phyloP scores from a whole-genome alignment of 2,113 vertebrate species.

The Salvelinus sp. region DNA sequence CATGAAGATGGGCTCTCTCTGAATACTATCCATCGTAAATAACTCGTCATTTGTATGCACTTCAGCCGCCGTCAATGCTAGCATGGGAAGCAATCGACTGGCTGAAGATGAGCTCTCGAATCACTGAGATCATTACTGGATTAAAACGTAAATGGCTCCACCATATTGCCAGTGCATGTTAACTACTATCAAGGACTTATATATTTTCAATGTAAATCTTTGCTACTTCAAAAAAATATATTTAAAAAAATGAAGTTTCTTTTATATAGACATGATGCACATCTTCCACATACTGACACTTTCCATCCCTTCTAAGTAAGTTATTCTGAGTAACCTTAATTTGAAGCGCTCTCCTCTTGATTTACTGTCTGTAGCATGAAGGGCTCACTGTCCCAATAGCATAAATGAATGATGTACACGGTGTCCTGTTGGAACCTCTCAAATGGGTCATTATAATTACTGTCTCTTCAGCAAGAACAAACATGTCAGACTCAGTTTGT shows the following conservation, averaged over 20 bases:
- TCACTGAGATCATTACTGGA: slow-evolving; percentile 60
- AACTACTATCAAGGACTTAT: background rate
- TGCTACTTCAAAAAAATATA: too few relatives aligned
- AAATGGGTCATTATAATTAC: slow-evolving; percentile 37
- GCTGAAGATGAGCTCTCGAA: slow-evolving; percentile 15
- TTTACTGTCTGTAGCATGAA: too few relatives aligned
- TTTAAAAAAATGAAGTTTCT: too few relatives aligned
- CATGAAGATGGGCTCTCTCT: slow-evolving; percentile 59
- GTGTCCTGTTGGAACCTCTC: slow-evolving; percentile 38
- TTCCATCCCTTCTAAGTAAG: slow-evolving; percentile 9
- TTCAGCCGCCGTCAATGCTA: slow-evolving; percentile 48
- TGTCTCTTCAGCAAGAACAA: slow-evolving; percentile 38
- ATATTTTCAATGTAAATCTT: too few relatives aligned
- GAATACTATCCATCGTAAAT: slow-evolving; percentile 72
- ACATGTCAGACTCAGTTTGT: slow-evolving; percentile 38
- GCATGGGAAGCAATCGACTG: slow-evolving; percentile 65
- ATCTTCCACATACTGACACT: slow-evolving; percentile 34
- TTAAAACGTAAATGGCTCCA: slow-evolving; percentile 32
- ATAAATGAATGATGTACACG: slow-evolving; percentile 17
- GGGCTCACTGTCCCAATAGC: slow-evolving; percentile 13
- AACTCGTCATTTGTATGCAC: slow-evolving; percentile 62
- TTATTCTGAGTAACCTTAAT: slow-evolving; percentile 51
- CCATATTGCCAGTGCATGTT: slow-evolving; percentile 56
- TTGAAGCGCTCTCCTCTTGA: slow-evolving; percentile 45
- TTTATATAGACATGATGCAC: too few relatives aligned